Conservation (phyloP, 1,140 invertebrate species). For the Leptinotarsa texana region DNA sequence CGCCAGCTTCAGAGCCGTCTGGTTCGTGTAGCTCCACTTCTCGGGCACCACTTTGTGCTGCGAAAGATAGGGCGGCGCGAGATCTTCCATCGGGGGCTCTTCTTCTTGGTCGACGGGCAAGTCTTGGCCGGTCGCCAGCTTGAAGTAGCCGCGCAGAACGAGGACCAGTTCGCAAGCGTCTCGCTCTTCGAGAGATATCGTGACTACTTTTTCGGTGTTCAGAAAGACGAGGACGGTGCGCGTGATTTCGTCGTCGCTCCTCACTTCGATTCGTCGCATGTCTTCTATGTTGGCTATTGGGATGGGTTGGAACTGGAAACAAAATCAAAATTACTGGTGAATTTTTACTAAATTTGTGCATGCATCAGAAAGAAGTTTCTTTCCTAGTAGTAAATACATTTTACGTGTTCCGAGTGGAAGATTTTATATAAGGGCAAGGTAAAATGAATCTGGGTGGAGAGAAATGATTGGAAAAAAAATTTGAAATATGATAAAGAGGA, state of each 20-base stretch:
- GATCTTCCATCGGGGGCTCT: slow-evolving; percentile 47
- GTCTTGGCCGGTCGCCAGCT: slow-evolving; percentile 62
- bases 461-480: no score
- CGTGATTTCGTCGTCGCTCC: slow-evolving; percentile 73
- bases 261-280: slow-evolving; percentile 71
- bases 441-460: no score
- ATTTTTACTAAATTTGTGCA: background rate
- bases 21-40: slow-evolving; percentile 77
- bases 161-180: slow-evolving; percentile 84
- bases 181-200: slow-evolving; percentile 78
- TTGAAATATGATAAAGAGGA: no score
- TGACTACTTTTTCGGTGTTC: slow-evolving; percentile 65
- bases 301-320: slow-evolving; percentile 66
- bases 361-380: no score
- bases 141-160: slow-evolving; percentile 77
- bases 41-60: slow-evolving; percentile 78
- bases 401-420: no score
- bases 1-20: slow-evolving; percentile 53
- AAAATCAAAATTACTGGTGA: slow-evolving; percentile 16
- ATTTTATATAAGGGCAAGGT: no score
- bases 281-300: slow-evolving; percentile 80
- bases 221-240: slow-evolving; percentile 67
- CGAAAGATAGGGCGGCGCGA: slow-evolving; percentile 76
- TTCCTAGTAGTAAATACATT: no score
- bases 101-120: slow-evolving; percentile 52